Evolutionary conservation across 2,797 vertebrate genomes (phyloP).

Genomic region (Thripadectes ignobilis): DNA sequence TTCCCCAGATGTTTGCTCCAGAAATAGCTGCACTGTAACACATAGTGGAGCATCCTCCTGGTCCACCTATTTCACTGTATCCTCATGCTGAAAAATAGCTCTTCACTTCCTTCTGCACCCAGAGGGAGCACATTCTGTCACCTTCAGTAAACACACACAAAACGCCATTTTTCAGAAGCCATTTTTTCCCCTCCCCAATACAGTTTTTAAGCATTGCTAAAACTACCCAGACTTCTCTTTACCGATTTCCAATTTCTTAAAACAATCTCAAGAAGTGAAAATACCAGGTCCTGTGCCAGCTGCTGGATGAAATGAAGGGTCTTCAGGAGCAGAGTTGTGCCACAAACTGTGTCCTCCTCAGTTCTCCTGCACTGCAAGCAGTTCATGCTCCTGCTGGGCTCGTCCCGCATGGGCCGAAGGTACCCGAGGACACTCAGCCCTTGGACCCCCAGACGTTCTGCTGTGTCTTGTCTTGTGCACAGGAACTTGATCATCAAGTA

Average conservation of each 20-base stretch:
- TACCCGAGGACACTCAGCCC: constrained; percentile 89
- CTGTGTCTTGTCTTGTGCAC: constrained; percentile 89
- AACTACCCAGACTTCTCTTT: background rate
- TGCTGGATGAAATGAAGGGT: constrained; percentile 94
- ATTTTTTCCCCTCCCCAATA: background rate
- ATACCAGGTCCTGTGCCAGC: constrained; percentile 92
- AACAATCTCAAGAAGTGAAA: background rate
- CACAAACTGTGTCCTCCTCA: constrained; percentile 73
- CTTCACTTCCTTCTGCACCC: background rate
- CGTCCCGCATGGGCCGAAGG: constrained; percentile 77
- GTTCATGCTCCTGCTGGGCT: constrained; percentile 77
- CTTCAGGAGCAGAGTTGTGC: constrained; percentile 89
- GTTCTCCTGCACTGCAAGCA: constrained; percentile 72
- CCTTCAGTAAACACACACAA: background rate
- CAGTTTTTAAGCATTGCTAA: background rate
- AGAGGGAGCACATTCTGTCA: background rate
- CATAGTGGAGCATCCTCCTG: background rate
- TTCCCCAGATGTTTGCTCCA: background rate
- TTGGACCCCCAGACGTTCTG: constrained; percentile 92
- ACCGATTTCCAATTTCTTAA: background rate
- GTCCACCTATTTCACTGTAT: background rate
- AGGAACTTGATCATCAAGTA: constrained; percentile 98
- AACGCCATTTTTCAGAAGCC: background rate
- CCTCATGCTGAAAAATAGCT: background rate
- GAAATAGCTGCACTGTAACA: background rate